Conservation (phyloP, 2,888 invertebrate species). For the Helobdella robusta region DNA sequence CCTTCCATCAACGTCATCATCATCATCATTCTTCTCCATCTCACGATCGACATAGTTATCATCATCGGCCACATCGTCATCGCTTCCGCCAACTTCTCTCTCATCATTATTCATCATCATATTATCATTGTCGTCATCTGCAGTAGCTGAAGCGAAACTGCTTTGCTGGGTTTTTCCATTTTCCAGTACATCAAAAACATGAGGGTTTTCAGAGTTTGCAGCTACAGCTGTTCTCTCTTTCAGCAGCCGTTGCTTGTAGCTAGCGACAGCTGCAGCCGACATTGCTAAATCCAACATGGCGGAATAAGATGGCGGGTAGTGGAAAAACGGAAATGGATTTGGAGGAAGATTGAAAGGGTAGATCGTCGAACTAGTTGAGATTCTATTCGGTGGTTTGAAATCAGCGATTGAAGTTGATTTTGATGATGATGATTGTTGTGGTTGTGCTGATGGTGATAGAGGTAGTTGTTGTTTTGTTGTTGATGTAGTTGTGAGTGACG, state of each 20-base stretch:
- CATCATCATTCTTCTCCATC: too few relatives aligned
- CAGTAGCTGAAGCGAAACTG: too few relatives aligned
- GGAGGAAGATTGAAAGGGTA: constrained; percentile 15
- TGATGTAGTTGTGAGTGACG: not conserved
- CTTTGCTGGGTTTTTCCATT: too few relatives aligned
- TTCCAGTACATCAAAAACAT: too few relatives aligned
- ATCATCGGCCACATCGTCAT: too few relatives aligned
- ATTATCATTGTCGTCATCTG: too few relatives aligned
- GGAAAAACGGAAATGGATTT: constrained; percentile 4
- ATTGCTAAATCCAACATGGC: constrained; percentile 17
- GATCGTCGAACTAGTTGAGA: not conserved
- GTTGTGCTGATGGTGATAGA: constrained; percentile 3
- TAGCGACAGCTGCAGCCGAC: constrained; percentile 17
- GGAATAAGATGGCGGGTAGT: constrained; percentile 2
- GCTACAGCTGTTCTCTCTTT: too few relatives aligned
- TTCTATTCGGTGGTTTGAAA: not conserved
- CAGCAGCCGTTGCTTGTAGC: constrained; percentile 13
- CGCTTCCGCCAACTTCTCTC: too few relatives aligned
- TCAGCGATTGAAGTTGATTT: not conserved
- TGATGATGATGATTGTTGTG: not conserved
- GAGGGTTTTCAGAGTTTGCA: too few relatives aligned
- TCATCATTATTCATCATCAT: too few relatives aligned
- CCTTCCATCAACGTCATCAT: too few relatives aligned
- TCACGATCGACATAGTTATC: too few relatives aligned
- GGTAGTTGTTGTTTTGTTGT: not conserved